Evolutionary conservation across 2,797 vertebrate genomes (phyloP), one percentile per base, ranked within the genome.

Genomic region (Malacoctenus gilli): DNA sequence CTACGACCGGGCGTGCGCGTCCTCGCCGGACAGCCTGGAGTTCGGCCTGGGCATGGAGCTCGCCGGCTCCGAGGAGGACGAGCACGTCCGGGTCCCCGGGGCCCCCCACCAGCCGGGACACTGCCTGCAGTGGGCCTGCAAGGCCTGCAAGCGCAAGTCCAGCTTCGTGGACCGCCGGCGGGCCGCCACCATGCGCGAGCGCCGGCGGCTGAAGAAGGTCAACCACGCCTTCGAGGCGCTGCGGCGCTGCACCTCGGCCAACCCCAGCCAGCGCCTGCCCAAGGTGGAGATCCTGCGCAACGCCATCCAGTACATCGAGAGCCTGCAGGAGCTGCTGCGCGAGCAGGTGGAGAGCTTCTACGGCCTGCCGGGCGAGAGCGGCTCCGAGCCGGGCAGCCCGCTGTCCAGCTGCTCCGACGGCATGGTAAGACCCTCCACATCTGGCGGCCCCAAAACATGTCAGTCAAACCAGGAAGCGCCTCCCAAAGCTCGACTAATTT

Each of bases 281-380:
- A 99, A 99, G 86, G 97, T 99, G 76, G 97, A 99, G 90, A 99
- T 99, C 85, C 93, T 99, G 83, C 90, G 97, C 66, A 97, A 96
- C 2, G 97, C 97, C 86, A 99, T 99, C 88, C 93, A 95, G 36
- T 96, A 98, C 91, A 99, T 99, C 5, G 94, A 98, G 79, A 95
- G 95, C 72, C 93, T 99, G 32, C 97, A 99, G 90, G 95, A 96
- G 0, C 91, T 99, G 66, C 93, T 99, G 19, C 85, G 91, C 3
- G 94, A 96, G 64, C 97, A 97, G 86, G 96, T 97, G 86, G 94
- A 98, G 59, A 94, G 89, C 85, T 97, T 94, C 86, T 98, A 96
- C 62, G 79, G 89, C 73, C 89, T 95, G 35, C 95, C 95, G 0
- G 91, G 90, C 49, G 94, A 92, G 84, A 93, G 93, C 84, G 85